Base-by-base conservation (phyloP, 2,888 invertebrate species). In the Aspidiotus rigidus region DNA sequence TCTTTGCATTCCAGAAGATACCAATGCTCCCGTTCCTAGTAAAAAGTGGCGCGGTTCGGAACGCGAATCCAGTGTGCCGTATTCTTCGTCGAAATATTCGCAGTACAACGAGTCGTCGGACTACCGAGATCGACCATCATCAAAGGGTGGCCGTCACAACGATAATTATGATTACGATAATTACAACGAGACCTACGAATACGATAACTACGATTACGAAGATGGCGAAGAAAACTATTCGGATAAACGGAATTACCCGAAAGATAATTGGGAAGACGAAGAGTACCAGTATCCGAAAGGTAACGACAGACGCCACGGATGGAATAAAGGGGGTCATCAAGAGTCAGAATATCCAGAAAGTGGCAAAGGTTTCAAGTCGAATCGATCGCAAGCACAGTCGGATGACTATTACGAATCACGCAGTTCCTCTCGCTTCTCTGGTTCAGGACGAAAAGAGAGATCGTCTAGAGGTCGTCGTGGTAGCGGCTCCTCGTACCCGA, bases 261-360 rank as follows among this genome's bases (percentile, higher is more conserved):
- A 57, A 53, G 66, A 66, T 59, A 57, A 40, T 44, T 66, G 66
- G 66, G 59, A 66, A 49, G 66, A 66, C 8, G 66, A 66, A 9
- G 15, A 15, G 6, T 54, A 55, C 15, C 16, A 15, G 10, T 66
- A 28, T 17, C 57, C 40, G 9, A 66, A 66, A 17, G 44, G 42
- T 8, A 59, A 59, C 1, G 28, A 56, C 0, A 57, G 59, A 49
- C 39, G 8, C 6, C 7, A 28, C 28, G 9, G 44, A 10, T 66
- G 66, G 66, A 44, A 17, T 28, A 66, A 66, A 44, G 66, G 66
- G 0, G 15, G 16, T 28, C 44, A 39, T 11, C 42, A 17, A 16
- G 49, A 44, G 59, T 56, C 64, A 17, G 57, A 42, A 59, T 59
- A 66, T 59, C 59, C 59, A 49, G 42, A 42, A 13, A 16, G 56